Evolutionary conservation across 2,888 invertebrate genomes (phyloP).

Genomic region (Agrenia bidenticulata): DNA sequence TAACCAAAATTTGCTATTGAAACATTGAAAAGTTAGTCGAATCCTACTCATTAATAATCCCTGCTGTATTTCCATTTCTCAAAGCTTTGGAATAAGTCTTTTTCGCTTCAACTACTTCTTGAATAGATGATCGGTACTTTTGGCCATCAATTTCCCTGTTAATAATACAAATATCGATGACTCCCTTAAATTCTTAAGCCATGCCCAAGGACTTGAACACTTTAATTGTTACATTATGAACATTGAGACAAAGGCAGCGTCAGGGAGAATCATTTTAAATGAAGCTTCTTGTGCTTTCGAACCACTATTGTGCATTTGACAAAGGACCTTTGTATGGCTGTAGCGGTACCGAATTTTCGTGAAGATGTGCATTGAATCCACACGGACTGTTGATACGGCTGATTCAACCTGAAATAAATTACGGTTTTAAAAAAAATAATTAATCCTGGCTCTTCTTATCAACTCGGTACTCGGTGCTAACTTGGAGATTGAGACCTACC

Average conservation of each 20-base stretch:
- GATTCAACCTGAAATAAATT: too few relatives aligned
- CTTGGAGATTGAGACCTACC: too few relatives aligned
- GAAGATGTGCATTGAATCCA: not conserved
- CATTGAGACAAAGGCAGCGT: conserved; percentile 69
- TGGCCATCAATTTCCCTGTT: conserved; percentile 54
- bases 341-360: conserved; percentile 66
- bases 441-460: too few relatives aligned
- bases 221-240: conserved; percentile 64
- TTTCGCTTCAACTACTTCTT: conserved; percentile 55
- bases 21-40: not conserved
- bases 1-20: too few relatives aligned
- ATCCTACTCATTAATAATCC: conserved; percentile 51
- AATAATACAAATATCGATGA: conserved; percentile 35
- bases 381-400: not conserved
- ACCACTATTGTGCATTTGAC: conserved; percentile 66
- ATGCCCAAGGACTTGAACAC: not conserved
- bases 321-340: conserved; percentile 66
- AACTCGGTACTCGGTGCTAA: too few relatives aligned
- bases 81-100: conserved; percentile 54
- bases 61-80: conserved; percentile 54
- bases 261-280: conserved; percentile 68
- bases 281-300: conserved; percentile 63
- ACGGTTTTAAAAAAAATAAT: too few relatives aligned
- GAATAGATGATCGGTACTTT: conserved; percentile 53
- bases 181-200: conserved; percentile 13